Evolutionary conservation across 1,140 invertebrate species (phyloP).

Genomic region (Bombyx mori): ASM3026992v2 NC_085133.1:75501-76000

Average conservation of each 20-base stretch:
- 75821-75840: too few species aligned
- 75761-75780: constrained; percentile 15
- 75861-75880: too few species aligned
- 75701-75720: constrained; percentile 30
- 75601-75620: constrained; percentile 12
- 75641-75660: constrained; percentile 28
- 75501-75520: not conserved
- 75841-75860: too few species aligned
- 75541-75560: constrained; percentile 54
- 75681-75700: not conserved
- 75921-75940: too few species aligned
- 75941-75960: too few species aligned
- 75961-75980: too few species aligned
- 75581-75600: constrained; percentile 12
- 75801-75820: too few species aligned
- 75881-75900: too few species aligned
- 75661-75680: constrained; percentile 1
- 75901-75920: too few species aligned
- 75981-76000: too few species aligned
- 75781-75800: too few species aligned
- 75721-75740: constrained; percentile 51
- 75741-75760: constrained; percentile 68
- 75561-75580: constrained; percentile 56
- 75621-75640: constrained; percentile 34
- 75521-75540: constrained; percentile 6